phyloP scores from a whole-genome alignment of 2,888 invertebrate species.

The Agelastica alni region DNA sequence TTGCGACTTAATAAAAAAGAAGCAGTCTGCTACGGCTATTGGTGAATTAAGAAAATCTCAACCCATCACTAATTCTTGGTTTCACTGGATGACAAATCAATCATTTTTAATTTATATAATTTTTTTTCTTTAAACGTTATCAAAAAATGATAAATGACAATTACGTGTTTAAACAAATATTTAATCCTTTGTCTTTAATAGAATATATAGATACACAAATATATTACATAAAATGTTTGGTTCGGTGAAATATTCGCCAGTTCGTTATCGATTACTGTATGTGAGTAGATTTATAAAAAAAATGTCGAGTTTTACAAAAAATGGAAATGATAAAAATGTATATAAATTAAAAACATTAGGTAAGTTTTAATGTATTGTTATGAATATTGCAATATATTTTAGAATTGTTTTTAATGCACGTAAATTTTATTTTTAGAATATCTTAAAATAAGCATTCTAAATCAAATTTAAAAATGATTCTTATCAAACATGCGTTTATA shows the following conservation, averaged over 20 bases:
- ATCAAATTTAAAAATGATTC: background rate
- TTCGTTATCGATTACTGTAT: slow-evolving; percentile 10
- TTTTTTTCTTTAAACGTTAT: background rate
- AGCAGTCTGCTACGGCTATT: too few relatives aligned
- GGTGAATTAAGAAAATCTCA: too few relatives aligned
- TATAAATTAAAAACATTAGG: slow-evolving; percentile 32
- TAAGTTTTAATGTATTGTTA: too few relatives aligned
- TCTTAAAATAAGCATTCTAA: background rate
- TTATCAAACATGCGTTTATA: background rate
- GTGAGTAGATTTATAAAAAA: slow-evolving; percentile 1
- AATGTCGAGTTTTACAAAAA: slow-evolving; percentile 13
- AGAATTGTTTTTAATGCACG: background rate
- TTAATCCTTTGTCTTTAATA: background rate
- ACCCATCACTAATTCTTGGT: too few relatives aligned
- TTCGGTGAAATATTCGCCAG: background rate
- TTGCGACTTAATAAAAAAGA: too few relatives aligned
- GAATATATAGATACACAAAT: background rate
- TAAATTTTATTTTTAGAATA: background rate
- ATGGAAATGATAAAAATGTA: slow-evolving; percentile 33
- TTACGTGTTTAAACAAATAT: background rate
- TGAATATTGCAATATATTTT: background rate
- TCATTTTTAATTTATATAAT: too few relatives aligned
- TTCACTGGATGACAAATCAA: too few relatives aligned
- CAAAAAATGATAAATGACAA: background rate
- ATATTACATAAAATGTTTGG: background rate